Percentiles rank a stretch among this genome's conserved stretches.
These are phyloP conservation scores for Sthenelais limicola DNA, from an alignment of 2,888 invertebrate species.

Conservation along the genomic window DNA sequence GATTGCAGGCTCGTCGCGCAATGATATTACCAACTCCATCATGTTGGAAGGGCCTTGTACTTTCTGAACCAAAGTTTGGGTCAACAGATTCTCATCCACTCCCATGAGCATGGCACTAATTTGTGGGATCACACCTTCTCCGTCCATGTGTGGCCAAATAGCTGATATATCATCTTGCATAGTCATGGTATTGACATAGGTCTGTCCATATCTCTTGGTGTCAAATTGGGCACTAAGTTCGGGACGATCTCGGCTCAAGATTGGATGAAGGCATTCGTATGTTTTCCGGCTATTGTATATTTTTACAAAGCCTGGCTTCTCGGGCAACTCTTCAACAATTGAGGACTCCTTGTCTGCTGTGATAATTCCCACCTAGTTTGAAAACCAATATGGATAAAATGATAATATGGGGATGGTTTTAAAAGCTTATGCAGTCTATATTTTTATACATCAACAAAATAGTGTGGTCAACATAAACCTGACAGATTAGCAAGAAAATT, in stretches of 20 bases:
- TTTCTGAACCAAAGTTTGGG: neutral
- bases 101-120: constrained; percentile 13
- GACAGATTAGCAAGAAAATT: no score
- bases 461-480: no score
- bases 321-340: neutral
- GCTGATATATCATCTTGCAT: neutral
- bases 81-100: neutral
- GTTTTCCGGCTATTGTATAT: neutral
- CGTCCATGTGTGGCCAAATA: neutral
- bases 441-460: no score
- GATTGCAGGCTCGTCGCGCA: neutral
- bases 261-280: neutral
- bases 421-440: no score
- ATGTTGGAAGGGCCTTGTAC: constrained; percentile 2
- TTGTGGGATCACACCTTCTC: neutral
- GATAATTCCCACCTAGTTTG: no score
- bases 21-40: neutral
- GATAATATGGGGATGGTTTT: no score
- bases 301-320: constrained; percentile 3
- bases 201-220: neutral
- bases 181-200: neutral
- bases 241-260: neutral
- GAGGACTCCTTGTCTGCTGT: neutral
- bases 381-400: no score
- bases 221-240: constrained; percentile 2